Evolutionary conservation across 2,797 vertebrate genomes (phyloP).

Genomic region (Monodelphis domestica): DNA sequence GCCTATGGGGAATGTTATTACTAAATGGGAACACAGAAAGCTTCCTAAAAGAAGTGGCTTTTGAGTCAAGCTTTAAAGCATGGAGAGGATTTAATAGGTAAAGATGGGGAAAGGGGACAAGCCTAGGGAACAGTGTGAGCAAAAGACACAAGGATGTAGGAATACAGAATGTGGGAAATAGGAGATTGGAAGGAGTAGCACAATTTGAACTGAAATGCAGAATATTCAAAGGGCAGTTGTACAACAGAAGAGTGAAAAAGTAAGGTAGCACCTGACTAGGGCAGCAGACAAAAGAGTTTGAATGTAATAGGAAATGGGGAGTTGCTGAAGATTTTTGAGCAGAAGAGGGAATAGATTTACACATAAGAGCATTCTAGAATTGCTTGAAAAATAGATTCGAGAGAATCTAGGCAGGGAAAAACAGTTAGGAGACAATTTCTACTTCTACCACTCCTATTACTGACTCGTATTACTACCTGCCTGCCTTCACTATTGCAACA

Average conservation of each 20-base stretch:
- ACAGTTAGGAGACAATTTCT: neutral
- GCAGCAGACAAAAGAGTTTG: neutral
- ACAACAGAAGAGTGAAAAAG: no score
- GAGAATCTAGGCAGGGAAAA: neutral
- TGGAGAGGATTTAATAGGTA: neutral
- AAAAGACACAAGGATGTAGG: neutral
- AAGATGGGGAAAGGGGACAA: neutral
- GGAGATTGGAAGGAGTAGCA: neutral
- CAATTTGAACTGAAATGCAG: neutral
- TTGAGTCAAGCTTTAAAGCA: neutral
- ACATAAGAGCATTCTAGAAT: neutral
- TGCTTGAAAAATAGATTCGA: neutral
- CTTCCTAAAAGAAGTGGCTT: neutral
- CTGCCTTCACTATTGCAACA: neutral
- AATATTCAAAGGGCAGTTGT: neutral
- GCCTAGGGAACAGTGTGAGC: neutral
- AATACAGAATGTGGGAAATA: neutral
- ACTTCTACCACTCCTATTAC: neutral
- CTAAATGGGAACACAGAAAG: rapidly evolving
- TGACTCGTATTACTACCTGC: neutral
- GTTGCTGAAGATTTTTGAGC: neutral
- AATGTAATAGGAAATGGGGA: neutral
- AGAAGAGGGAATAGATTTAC: neutral
- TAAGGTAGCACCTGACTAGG: rapidly evolving
- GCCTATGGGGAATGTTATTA: neutral